phyloP scores from a whole-genome alignment of 64 coral and sea anemone species.

The Stichodactyla mertensii region DNA sequence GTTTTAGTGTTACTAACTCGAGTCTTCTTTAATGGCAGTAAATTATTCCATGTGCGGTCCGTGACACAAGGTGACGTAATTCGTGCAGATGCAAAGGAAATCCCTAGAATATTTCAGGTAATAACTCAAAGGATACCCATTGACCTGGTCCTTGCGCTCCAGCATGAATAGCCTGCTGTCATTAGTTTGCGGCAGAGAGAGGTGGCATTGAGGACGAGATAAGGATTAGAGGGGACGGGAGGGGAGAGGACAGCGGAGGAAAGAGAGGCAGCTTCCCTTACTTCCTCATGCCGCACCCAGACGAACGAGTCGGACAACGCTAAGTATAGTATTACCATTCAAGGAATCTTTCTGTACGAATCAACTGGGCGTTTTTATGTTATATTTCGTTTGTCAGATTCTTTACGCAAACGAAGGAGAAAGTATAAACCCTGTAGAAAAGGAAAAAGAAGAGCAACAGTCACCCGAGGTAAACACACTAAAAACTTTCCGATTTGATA shows the following conservation, averaged over 20 bases:
- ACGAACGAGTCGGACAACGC: too few species aligned
- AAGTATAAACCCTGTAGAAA: conserved; percentile 86
- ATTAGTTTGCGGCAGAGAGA: background rate
- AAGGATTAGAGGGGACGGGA: background rate
- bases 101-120: conserved; percentile 99
- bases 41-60: conserved; percentile 96
- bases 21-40: conserved; percentile 46
- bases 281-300: background rate
- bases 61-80: conserved; percentile 99
- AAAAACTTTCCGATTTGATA: background rate
- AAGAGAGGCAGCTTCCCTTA: background rate
- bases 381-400: conserved; percentile 42
- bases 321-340: too few species aligned
- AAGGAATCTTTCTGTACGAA: background rate
- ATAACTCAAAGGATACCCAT: background rate
- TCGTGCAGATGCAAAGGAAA: conserved; percentile 96
- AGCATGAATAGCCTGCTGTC: background rate
- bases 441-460: conserved; percentile 84
- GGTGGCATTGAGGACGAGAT: background rate
- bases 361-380: too few species aligned
- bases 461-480: conserved; percentile 48
- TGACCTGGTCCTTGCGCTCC: background rate
- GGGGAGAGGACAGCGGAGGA: background rate
- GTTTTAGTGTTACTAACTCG: background rate
- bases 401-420: conserved; percentile 95